These are phyloP conservation scores for Campylorhamphus procurvoides DNA, from an alignment of 2,113 vertebrate species.

Conservation along the genomic window DNA sequence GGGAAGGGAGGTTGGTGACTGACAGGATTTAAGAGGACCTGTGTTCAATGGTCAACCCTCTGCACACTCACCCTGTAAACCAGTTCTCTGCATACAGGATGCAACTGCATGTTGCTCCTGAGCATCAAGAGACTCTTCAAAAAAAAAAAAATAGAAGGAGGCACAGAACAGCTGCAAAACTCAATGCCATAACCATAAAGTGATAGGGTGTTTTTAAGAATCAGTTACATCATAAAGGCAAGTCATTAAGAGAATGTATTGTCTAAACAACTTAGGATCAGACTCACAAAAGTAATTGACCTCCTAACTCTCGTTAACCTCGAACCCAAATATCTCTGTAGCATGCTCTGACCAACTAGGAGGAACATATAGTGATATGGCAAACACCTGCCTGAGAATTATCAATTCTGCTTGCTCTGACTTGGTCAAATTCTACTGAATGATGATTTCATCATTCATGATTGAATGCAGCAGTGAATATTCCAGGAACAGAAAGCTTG, in stretches of 20 bases:
- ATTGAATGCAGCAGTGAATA: background rate
- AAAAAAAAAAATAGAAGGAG: background rate
- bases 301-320: background rate
- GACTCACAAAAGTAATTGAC: background rate
- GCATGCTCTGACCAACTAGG: background rate
- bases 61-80: background rate
- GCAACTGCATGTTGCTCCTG: background rate
- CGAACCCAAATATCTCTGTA: background rate
- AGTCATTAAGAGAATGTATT: background rate
- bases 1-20: background rate
- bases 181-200: background rate
- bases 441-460: background rate
- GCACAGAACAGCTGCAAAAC: background rate
- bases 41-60: background rate
- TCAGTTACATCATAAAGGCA: background rate
- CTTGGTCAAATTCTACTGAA: background rate
- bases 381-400: background rate
- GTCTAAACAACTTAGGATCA: background rate
- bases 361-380: background rate
- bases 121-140: background rate
- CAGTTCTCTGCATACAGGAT: background rate
- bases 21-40: background rate
- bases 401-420: background rate
- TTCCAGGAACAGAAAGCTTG: background rate
- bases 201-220: background rate